Conservation (phyloP, 2,797 vertebrate genomes). For the Chromis chromis region DNA sequence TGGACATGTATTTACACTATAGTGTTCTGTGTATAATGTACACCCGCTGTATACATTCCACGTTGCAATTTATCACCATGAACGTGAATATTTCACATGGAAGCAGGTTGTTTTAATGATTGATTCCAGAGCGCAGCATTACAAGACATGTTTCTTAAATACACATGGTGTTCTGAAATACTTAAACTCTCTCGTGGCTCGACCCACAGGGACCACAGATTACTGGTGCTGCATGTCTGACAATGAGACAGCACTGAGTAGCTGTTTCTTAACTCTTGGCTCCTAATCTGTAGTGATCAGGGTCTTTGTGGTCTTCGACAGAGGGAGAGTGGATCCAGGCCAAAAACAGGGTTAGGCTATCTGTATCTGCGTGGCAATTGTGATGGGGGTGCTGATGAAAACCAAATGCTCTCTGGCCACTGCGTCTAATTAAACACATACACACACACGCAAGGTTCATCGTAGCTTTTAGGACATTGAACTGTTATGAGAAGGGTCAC, state of each 20-base stretch:
- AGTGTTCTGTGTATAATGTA: conserved; percentile 70
- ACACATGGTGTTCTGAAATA: conserved; percentile 64
- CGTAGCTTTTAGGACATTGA: conserved; percentile 73
- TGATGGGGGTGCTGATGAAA: conserved; percentile 81
- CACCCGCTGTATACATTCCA: conserved; percentile 76
- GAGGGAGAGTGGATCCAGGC: conserved; percentile 59
- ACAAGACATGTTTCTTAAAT: conserved; percentile 74
- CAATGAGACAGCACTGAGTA: conserved; percentile 55
- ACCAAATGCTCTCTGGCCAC: conserved; percentile 83
- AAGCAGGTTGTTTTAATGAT: conserved; percentile 72
- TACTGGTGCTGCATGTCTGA: conserved; percentile 55
- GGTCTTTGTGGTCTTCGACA: conserved; percentile 72
- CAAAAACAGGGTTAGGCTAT: conserved; percentile 61
- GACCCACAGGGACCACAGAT: conserved; percentile 59
- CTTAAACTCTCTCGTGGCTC: conserved; percentile 56
- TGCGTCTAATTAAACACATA: conserved; percentile 81
- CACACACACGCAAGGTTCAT: conserved; percentile 57
- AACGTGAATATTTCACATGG: conserved; percentile 63
- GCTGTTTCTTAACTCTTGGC: conserved; percentile 74
- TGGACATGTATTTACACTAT: conserved; percentile 76
- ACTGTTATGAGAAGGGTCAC: conserved; percentile 80
- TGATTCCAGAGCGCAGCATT: conserved; percentile 68
- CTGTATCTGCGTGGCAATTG: conserved; percentile 69
- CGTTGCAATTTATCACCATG: conserved; percentile 67
- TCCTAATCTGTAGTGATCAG: conserved; percentile 73